Base-by-base conservation (phyloP, 1,140 invertebrate genomes). In the Meloidogyne floridensis region DNA sequence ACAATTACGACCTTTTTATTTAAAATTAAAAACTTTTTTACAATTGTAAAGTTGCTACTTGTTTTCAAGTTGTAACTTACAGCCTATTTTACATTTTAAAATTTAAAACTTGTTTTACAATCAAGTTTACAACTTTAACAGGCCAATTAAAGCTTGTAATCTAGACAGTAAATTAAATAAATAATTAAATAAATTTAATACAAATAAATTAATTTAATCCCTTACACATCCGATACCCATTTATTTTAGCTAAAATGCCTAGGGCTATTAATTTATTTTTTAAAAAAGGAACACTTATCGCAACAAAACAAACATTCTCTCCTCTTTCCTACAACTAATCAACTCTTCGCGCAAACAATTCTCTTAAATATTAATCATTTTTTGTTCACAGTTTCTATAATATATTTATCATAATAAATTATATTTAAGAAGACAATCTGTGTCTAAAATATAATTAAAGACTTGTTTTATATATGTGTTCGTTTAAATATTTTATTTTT, bases 401-500 rank as follows among this genome's bases (percentile, higher is more conserved):
- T 15, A 6, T 65, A 18, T 65, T 65, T 65, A 65, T 65, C 59
- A n/a, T 65, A 65, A 65, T 65, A 54, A 54, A 54, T 54, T 8
- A 8, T 53, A 53, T 8, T 53, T 15, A 65, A 59, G 11, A 59
- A 65, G 59, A 65, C 15, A 65, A 65, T n/a, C 59, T 65, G 59
- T 65, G 59, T 65, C 59, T 65, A 65, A 65, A 65, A n/a, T 65
- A 65, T 65, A n/a, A n/a, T n/a, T 65, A 65, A 65, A 65, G n/a
- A 65, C 59, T 65, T 65, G 59, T 65, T 65, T 47, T 47, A 47
- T 47, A 8, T 47, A 1, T 65, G 11, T 15, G 56, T 59, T 59
- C 7, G 7, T 47, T 47, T 47, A 47, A 6, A 47, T 47, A 47
- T 47, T 47, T 47, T 6, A 47, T 47, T 6, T 47, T 47, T 47